A percentile compares a stretch with the other conserved stretches of the same genome.
Evolutionary conservation across 1,140 invertebrate genomes (phyloP).

Genomic region (Drosophila suzukii): DNA sequence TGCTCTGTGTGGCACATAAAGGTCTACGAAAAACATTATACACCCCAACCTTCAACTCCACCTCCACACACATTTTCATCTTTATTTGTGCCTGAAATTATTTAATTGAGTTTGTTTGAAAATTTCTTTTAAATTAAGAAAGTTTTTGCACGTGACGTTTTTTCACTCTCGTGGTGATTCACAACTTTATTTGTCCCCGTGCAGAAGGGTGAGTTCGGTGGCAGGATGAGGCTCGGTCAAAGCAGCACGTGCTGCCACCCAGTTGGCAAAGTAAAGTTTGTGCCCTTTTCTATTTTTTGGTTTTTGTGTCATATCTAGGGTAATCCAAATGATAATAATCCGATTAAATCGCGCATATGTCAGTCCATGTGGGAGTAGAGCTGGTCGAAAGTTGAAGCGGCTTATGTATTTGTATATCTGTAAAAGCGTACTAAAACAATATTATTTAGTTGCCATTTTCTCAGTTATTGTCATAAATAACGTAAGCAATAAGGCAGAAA

Average conservation of each 20-base stretch:
- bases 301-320: conserved; percentile 16
- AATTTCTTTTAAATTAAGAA: conserved; percentile 83
- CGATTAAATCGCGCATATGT: conserved; percentile 56
- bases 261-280: conserved; percentile 50
- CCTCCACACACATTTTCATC: conserved; percentile 55
- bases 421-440: background rate
- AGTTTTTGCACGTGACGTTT: conserved; percentile 77
- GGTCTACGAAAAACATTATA: conserved; percentile 49
- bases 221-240: conserved; percentile 2
- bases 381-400: background rate
- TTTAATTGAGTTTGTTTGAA: conserved; percentile 83
- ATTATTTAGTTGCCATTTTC: background rate
- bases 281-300: conserved; percentile 11
- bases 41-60: background rate
- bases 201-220: conserved; percentile 12
- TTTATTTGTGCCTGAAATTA: conserved; percentile 78
- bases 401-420: conserved; percentile 1
- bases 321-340: conserved; percentile 67
- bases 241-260: conserved; percentile 63
- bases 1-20: conserved; percentile 22
- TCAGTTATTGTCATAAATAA: no score
- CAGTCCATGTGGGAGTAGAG: background rate
- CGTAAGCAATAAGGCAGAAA: no score
- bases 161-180: conserved; percentile 29
- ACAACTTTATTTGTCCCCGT: conserved; percentile 49